These are phyloP conservation scores for Dendrocopos noguchii DNA, from an alignment of 2,113 vertebrate genomes.

Conservation along the genomic window DNA sequence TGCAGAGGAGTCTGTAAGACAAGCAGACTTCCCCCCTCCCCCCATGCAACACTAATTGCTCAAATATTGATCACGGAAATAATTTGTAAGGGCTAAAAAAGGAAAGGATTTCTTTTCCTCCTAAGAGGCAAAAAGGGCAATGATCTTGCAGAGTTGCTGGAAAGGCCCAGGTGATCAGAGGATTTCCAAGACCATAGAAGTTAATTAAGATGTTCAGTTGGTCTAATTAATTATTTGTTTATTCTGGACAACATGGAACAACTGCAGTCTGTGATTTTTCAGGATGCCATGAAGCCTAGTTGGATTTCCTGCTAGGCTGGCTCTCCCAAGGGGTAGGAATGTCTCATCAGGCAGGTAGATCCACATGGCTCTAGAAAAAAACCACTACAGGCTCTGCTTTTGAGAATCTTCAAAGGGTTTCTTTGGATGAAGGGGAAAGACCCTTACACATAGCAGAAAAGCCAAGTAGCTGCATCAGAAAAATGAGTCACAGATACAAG, in stretches of 20 bases:
- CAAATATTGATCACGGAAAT: slow-evolving; percentile 28
- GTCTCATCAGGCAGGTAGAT: neutral
- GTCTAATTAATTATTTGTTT: neutral
- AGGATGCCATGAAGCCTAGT: neutral
- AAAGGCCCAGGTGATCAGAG: neutral
- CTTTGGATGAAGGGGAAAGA: neutral
- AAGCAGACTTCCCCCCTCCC: neutral
- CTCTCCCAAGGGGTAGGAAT: fast-evolving
- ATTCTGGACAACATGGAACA: neutral
- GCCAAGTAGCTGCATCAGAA: neutral
- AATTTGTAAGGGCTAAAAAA: neutral
- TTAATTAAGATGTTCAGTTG: neutral
- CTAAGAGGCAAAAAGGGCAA: neutral
- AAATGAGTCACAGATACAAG: neutral
- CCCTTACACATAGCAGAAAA: slow-evolving; percentile 1
- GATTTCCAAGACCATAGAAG: neutral
- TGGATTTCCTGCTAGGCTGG: neutral
- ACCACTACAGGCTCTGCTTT: neutral
- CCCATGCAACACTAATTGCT: slow-evolving; percentile 26
- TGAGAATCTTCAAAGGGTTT: neutral
- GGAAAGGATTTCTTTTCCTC: neutral
- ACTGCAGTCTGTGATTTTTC: neutral
- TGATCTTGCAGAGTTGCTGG: neutral
- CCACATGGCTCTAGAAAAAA: neutral
- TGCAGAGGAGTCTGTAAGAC: slow-evolving; percentile 59